Evolutionary conservation across 2,113 vertebrate species (phyloP), one percentile per base, ranked within the genome.

Genomic region (Merops nubicus): DNA sequence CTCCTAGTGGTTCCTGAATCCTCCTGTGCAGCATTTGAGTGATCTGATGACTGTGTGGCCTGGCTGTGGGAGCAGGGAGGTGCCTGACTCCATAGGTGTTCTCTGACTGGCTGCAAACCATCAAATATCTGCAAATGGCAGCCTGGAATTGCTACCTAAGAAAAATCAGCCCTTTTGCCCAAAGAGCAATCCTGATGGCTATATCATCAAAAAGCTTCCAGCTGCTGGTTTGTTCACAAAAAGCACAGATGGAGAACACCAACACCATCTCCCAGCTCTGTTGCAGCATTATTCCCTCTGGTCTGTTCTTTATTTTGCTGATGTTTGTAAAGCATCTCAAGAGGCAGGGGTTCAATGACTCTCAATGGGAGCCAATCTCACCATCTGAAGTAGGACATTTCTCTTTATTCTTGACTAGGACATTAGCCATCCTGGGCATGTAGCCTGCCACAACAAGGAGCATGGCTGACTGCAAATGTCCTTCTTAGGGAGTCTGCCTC

Each of bases 21-120:
- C 53, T 53, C 50, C 5, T 1, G 20, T 6, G 1, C 7, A 0
- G 17, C 21, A 43, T 40, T 63, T 33, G 3, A 42, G 47, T 47
- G 81, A 38, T 56, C n/a, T 8, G 57, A 3, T 8, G 21, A 3
- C 42, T 21, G 29, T 18, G 25, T n/a, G 11, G 42, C 38, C 50
- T 11, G 53, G 38, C 42, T 45, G 45, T 3, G 18, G 79, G 56
- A 53, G 64, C 22, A 6, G 8, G 45, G 70, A 75, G 40, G 45
- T n/a, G n/a, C 62, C 51, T 59, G 60, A 33, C 40, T 25, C 62
- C 2, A 2, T 67, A 42, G 38, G 43, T 6, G 2, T 8, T 54
- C 38, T n/a, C 47, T 3, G 5, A 2, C 17, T 50, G 65, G 17
- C 65, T 78, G 40, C 38, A 80, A 76, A 86, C 17, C 69, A 48